These are phyloP conservation scores for Vulpes ferrilata DNA, from an alignment of 2,113 vertebrate species.

Conservation along the genomic window DNA sequence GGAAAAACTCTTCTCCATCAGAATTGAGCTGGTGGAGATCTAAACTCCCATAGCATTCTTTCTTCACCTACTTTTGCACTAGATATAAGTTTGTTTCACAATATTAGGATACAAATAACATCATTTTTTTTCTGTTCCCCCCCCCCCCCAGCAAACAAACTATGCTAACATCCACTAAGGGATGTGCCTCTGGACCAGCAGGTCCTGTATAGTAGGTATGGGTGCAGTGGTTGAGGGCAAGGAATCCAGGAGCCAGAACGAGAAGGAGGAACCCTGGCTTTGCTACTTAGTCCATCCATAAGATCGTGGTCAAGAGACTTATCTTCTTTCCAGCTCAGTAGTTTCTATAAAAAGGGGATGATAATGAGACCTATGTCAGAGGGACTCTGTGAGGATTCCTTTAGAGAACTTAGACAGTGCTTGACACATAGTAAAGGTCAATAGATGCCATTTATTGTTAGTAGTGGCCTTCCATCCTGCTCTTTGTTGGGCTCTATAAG, in stretches of 20 bases:
- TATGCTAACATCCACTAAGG: neutral
- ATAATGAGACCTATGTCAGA: neutral
- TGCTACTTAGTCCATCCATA: neutral
- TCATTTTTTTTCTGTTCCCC: neutral
- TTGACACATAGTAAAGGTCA: neutral
- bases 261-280: neutral
- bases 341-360: neutral
- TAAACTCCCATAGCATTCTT: neutral
- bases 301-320: neutral
- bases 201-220: neutral
- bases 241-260: neutral
- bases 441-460: neutral
- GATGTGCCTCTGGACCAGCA: neutral
- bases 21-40: neutral
- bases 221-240: neutral
- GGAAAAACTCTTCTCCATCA: neutral
- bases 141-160: neutral
- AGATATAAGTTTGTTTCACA: neutral
- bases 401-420: neutral
- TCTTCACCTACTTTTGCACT: neutral
- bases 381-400: neutral
- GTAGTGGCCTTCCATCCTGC: neutral
- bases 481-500: neutral
- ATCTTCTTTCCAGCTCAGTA: neutral
- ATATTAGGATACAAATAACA: neutral